Conservation (phyloP, 2,113 vertebrate species). For the Limanda limanda region DNA sequence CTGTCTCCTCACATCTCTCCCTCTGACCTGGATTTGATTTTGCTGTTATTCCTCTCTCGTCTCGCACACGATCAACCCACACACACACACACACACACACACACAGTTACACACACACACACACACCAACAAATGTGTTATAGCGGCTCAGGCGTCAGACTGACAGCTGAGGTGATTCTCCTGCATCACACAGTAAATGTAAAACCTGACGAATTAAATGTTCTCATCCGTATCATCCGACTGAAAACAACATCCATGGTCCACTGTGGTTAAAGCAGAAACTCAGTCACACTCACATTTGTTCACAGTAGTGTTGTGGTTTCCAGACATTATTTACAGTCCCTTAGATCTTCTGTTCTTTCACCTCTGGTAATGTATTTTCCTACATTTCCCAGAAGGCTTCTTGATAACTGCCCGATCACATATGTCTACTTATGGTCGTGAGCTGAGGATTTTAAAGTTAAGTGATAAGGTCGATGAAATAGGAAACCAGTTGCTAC, state of each 20-base stretch:
- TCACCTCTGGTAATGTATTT: neutral
- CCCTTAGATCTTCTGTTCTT: neutral
- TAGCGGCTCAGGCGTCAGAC: too few species aligned
- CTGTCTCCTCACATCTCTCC: neutral
- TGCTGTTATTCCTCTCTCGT: conserved; percentile 3
- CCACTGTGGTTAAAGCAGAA: too few species aligned
- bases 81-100: conserved; percentile 16
- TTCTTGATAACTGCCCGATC: neutral
- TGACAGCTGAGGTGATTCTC: neutral
- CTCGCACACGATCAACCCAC: conserved; percentile 21
- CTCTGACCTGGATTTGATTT: too few species aligned
- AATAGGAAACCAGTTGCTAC: too few species aligned
- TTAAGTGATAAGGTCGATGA: too few species aligned
- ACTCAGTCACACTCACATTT: too few species aligned
- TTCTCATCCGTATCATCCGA: too few species aligned
- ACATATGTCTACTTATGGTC: too few species aligned
- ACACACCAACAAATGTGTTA: neutral
- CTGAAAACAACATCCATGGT: too few species aligned
- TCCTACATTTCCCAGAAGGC: conserved; percentile 8
- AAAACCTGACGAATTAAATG: too few species aligned
- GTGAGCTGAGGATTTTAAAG: too few species aligned
- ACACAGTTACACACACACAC: neutral
- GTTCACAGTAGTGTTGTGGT: too few species aligned
- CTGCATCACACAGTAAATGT: neutral
- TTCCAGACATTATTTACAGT: neutral